These are phyloP conservation scores for Mustela nigripes DNA, from an alignment of 2,113 vertebrate species.

Conservation along the genomic window DNA sequence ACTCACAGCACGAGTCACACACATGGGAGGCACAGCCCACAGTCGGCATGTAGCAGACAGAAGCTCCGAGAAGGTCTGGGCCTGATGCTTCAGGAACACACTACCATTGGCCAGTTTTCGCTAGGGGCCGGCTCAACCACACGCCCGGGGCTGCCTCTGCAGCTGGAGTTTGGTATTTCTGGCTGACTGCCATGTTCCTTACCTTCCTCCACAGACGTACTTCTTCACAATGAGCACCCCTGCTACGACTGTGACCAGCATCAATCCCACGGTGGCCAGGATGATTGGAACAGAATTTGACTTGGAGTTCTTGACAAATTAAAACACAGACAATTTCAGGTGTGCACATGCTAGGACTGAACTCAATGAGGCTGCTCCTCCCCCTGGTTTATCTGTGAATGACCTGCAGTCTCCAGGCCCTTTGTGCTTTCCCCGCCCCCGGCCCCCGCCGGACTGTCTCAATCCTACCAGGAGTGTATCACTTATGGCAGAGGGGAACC, in stretches of 20 bases:
- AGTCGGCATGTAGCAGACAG: neutral
- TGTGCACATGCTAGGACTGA: neutral
- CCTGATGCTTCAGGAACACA: neutral
- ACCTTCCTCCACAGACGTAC: constrained; percentile 97
- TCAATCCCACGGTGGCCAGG: constrained; percentile 90
- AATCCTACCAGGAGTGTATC: neutral
- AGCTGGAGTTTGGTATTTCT: neutral
- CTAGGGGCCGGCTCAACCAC: neutral
- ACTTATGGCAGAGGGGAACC: neutral
- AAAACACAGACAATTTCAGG: constrained; percentile 69
- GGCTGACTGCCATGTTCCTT: constrained; percentile 66
- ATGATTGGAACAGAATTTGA: constrained; percentile 89
- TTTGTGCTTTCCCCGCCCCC: neutral
- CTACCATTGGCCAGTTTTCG: neutral
- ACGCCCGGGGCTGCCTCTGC: neutral
- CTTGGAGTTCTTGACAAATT: constrained; percentile 81
- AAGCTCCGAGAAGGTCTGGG: neutral
- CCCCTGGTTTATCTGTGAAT: neutral
- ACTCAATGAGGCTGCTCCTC: neutral
- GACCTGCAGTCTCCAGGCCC: neutral
- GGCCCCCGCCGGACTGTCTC: neutral
- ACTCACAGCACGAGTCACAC: neutral
- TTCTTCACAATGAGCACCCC: constrained; percentile 94
- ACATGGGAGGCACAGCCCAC: neutral
- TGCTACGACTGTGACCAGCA: constrained; percentile 88